A percentile compares a stretch with the other conserved stretches of the same genome.
Conservation (phyloP, 2,888 invertebrate genomes). For the Gymnocheta viridis region DNA sequence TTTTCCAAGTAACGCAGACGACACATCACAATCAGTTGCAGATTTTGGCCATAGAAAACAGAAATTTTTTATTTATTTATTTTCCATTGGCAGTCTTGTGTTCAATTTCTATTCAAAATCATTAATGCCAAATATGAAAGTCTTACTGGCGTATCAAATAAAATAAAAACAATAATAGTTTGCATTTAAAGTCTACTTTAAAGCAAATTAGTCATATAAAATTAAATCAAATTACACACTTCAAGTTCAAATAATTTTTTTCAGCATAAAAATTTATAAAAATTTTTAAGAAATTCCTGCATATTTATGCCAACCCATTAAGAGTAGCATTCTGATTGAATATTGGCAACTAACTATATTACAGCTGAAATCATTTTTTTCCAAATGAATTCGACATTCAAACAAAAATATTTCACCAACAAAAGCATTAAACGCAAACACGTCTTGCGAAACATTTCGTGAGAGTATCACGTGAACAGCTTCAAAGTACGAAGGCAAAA, state of each 20-base stretch:
- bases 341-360: slow-evolving; percentile 1
- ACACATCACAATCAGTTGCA: slow-evolving; percentile 42
- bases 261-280: too few species aligned
- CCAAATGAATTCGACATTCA: slow-evolving; percentile 38
- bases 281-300: not conserved
- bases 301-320: not conserved
- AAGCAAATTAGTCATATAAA: too few species aligned
- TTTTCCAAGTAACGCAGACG: slow-evolving; percentile 24
- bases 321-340: not conserved
- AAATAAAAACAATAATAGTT: too few species aligned
- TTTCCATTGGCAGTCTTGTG: not conserved
- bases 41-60: slow-evolving; percentile 44
- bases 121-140: not conserved
- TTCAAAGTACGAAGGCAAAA: not conserved
- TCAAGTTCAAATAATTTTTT: too few species aligned
- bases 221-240: too few species aligned
- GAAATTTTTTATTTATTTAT: not conserved
- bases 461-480: not conserved
- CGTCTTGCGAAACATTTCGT: not conserved
- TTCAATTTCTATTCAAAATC: not conserved
- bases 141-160: too few species aligned
- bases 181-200: too few species aligned
- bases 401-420: not conserved
- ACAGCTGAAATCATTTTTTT: not conserved
- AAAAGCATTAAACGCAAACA: not conserved